Conservation (phyloP, 2,888 invertebrate species). For the Xylota sylvarum region DNA sequence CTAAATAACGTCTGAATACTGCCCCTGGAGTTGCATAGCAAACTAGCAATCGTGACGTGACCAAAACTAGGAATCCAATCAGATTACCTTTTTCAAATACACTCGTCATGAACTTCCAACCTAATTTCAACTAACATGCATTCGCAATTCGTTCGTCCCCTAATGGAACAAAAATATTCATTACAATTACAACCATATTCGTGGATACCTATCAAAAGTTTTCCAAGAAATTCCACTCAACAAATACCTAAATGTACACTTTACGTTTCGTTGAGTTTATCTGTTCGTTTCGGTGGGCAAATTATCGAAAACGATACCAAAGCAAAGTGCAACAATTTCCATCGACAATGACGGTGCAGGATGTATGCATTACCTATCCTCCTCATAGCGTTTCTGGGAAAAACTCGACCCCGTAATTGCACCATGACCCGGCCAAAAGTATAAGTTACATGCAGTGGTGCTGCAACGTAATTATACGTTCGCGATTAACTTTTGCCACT, state of each 20-base stretch:
- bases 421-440: constrained; percentile 49
- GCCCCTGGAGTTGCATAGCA: too few species aligned
- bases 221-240: constrained; percentile 31
- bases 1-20: too few species aligned
- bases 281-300: constrained; percentile 45
- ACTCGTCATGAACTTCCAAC: background rate
- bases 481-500: constrained; percentile 76
- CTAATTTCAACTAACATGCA: constrained; percentile 15
- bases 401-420: constrained; percentile 67
- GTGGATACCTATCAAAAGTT: background rate
- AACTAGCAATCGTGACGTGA: too few species aligned
- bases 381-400: constrained; percentile 69
- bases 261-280: constrained; percentile 36
- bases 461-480: constrained; percentile 74
- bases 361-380: constrained; percentile 15
- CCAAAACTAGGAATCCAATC: too few species aligned
- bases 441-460: constrained; percentile 62
- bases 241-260: constrained; percentile 39
- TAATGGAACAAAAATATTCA: background rate
- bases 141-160: background rate
- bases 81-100: background rate
- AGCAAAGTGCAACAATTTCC: constrained; percentile 59
- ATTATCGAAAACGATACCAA: constrained; percentile 55
- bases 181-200: constrained; percentile 3
- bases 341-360: background rate